phyloP scores from a whole-genome alignment of 2,113 vertebrate species.

The Sylvietta virens region DNA sequence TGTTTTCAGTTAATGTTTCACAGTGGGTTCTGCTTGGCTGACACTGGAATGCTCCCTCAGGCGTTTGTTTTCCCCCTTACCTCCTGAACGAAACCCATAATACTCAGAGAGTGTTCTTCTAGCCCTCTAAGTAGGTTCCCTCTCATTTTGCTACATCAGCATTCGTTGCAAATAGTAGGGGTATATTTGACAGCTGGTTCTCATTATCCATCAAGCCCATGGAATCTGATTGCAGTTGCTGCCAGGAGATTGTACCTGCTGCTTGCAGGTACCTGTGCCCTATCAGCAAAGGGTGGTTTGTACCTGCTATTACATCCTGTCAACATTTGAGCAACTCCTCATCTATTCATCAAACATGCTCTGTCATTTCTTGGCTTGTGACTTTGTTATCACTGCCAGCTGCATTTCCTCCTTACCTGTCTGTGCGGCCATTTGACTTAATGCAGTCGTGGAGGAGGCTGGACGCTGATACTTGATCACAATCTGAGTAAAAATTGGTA shows the following conservation, averaged over 20 bases:
- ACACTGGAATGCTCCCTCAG: background rate
- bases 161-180: background rate
- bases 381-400: background rate
- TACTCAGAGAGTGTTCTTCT: background rate
- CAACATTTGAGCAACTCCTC: background rate
- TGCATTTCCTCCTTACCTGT: background rate
- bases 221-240: background rate
- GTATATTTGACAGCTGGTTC: background rate
- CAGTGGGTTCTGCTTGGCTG: background rate
- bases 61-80: accelerated
- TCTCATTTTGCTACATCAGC: background rate
- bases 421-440: background rate
- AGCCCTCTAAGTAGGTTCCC: background rate
- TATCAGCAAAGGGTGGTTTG: background rate
- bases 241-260: background rate
- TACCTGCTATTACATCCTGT: background rate
- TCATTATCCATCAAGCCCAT: background rate
- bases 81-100: background rate
- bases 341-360: background rate
- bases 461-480: background rate
- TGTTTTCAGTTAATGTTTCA: background rate
- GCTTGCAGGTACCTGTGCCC: background rate
- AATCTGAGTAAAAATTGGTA: background rate
- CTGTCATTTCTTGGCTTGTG: background rate
- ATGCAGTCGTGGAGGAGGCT: background rate